phyloP scores from a whole-genome alignment of 2,113 vertebrate genomes.

The Hemichromis elongatus region DNA sequence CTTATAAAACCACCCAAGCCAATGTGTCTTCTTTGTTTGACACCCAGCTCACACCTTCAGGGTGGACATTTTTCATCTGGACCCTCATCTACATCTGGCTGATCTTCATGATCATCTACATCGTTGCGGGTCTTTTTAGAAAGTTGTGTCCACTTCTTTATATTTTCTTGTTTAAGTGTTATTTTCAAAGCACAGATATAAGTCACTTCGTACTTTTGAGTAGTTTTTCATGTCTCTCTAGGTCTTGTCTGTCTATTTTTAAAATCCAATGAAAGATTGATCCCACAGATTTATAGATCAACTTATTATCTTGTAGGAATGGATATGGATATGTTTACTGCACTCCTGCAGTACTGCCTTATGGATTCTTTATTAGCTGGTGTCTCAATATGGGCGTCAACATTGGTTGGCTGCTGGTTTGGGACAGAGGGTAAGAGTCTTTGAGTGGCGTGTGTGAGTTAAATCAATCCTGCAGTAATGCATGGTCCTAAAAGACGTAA shows the following conservation, averaged over 20 bases:
- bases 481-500: background rate
- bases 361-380: slow-evolving; percentile 70
- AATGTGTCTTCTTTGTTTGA: slow-evolving; percentile 63
- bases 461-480: background rate
- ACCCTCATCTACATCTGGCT: slow-evolving; percentile 72
- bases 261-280: background rate
- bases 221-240: background rate
- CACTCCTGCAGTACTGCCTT: slow-evolving; percentile 65
- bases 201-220: background rate
- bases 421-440: slow-evolving; percentile 69
- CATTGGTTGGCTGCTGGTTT: slow-evolving; percentile 70
- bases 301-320: slow-evolving; percentile 45
- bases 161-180: background rate
- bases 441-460: background rate
- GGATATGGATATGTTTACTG: slow-evolving; percentile 70
- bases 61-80: slow-evolving; percentile 77
- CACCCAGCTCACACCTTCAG: slow-evolving; percentile 71
- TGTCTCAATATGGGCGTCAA: slow-evolving; percentile 69
- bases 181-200: background rate
- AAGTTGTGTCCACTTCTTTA: slow-evolving; percentile 31
- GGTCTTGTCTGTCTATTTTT: background rate
- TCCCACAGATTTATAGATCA: background rate
- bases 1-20: slow-evolving; percentile 48
- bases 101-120: slow-evolving; percentile 56
- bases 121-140: slow-evolving; percentile 62